Percentiles rank a stretch among this genome's conserved stretches.
These are phyloP conservation scores for Prionailurus viverrinus DNA, from an alignment of 2,113 vertebrate species.

Conservation along the genomic window DNA sequence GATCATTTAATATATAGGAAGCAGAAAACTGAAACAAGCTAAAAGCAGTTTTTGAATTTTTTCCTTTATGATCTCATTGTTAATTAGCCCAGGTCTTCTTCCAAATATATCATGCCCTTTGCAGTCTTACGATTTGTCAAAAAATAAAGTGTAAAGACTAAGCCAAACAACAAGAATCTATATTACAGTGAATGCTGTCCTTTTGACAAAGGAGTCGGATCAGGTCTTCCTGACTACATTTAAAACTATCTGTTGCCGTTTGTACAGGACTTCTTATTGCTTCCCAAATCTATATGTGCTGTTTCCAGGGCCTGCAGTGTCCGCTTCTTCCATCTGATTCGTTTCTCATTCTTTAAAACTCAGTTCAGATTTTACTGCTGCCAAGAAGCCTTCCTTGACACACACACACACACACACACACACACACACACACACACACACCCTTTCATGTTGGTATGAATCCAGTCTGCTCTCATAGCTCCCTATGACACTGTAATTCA, in stretches of 20 bases:
- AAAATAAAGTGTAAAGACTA: background rate
- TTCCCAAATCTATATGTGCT: background rate
- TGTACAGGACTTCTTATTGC: background rate
- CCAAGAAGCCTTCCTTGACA: background rate
- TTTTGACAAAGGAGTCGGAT: background rate
- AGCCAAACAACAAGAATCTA: background rate
- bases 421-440: background rate
- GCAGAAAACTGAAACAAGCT: conserved; percentile 24
- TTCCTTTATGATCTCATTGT: background rate
- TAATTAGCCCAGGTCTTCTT: conserved; percentile 8
- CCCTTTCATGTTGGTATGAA: background rate
- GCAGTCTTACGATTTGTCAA: background rate
- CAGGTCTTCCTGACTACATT: background rate
- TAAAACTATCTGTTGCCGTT: background rate
- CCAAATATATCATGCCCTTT: background rate
- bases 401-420: background rate
- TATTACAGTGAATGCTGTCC: background rate
- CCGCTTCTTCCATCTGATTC: background rate
- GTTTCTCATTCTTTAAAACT: conserved; percentile 1
- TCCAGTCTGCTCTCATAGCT: background rate
- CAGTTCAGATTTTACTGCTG: background rate
- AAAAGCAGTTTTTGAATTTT: background rate
- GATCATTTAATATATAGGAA: conserved; percentile 27
- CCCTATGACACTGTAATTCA: background rate
- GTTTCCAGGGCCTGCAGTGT: background rate